Percentiles rank a stretch among this genome's conserved stretches.
Conservation (phyloP, 2,113 vertebrate genomes). For the Channa argus region DNA sequence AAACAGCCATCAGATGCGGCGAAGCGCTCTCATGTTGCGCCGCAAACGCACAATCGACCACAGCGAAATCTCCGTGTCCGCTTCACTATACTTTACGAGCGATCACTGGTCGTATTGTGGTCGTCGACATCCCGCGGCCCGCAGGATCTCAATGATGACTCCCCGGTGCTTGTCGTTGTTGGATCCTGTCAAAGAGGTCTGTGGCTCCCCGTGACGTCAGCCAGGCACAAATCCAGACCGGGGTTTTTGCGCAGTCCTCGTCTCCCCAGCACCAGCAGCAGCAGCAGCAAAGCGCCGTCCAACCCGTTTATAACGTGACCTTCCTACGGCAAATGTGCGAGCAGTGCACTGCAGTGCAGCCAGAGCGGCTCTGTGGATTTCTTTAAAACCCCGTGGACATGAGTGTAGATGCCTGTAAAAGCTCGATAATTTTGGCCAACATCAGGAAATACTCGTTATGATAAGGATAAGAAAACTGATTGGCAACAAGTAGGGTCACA, state of each 20-base stretch:
- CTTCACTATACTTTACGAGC: background rate
- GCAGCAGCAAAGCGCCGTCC: slow-evolving; percentile 14
- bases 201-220: slow-evolving; percentile 82
- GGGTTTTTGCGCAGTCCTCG: slow-evolving; percentile 83
- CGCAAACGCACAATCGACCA: background rate
- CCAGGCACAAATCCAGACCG: slow-evolving; percentile 76
- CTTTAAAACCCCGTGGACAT: background rate
- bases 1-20: slow-evolving; percentile 38
- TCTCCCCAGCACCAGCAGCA: slow-evolving; percentile 39
- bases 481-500: slow-evolving; percentile 15
- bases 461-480: too few relatives aligned
- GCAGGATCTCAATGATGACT: slow-evolving; percentile 40
- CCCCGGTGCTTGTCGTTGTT: slow-evolving; percentile 29
- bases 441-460: background rate
- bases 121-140: slow-evolving; percentile 39
- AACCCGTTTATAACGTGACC: slow-evolving; percentile 71
- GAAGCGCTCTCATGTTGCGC: slow-evolving; percentile 21
- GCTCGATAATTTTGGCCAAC: background rate
- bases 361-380: slow-evolving; percentile 4
- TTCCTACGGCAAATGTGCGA: slow-evolving; percentile 69
- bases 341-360: slow-evolving; percentile 77
- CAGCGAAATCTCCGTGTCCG: slow-evolving; percentile 16
- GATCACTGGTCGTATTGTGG: slow-evolving; percentile 1
- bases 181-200: slow-evolving; percentile 71
- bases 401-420: background rate